phyloP scores from a whole-genome alignment of 2,888 invertebrate species.

The Plemyria rubiginata region DNA sequence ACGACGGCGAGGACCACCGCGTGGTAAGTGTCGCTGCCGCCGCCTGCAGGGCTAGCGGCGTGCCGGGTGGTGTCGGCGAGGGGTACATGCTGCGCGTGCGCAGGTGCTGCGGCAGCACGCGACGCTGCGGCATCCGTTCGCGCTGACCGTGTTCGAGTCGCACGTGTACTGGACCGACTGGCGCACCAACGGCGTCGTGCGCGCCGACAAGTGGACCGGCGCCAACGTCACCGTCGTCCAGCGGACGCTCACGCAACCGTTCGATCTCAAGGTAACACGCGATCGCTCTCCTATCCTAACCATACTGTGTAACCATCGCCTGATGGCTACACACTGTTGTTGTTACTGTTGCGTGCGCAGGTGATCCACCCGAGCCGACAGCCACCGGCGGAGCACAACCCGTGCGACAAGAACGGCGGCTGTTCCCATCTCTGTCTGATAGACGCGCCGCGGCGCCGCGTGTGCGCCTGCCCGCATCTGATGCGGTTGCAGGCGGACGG shows the following conservation, averaged over 20 bases:
- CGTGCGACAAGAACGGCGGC: constrained; percentile 89
- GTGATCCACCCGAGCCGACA: constrained; percentile 76
- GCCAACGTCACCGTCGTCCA: constrained; percentile 91
- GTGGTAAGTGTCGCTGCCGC: no score
- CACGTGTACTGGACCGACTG: constrained; percentile 98
- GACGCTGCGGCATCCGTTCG: constrained; percentile 94
- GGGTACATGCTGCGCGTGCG: background rate
- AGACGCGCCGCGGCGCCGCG: constrained; percentile 86
- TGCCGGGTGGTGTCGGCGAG: no score
- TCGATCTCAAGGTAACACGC: constrained; percentile 88
- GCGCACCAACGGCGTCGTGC: constrained; percentile 93
- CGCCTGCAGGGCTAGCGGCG: no score
- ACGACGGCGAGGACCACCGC: constrained; percentile 90
- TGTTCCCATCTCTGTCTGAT: constrained; percentile 93
- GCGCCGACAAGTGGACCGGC: constrained; percentile 94
- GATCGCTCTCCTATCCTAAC: no score
- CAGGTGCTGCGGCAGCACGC: constrained; percentile 89
- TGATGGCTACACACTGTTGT: no score
- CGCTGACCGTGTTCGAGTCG: constrained; percentile 93
- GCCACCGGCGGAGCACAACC: constrained; percentile 77
- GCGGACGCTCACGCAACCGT: constrained; percentile 93
- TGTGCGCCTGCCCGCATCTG: constrained; percentile 94
- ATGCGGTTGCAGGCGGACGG: constrained; percentile 90
- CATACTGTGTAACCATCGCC: no score
- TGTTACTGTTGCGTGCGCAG: no score